Evolutionary conservation across 2,797 vertebrate genomes (phyloP), one percentile per base, ranked within the genome.

Genomic region (Botia kubotai): DNA sequence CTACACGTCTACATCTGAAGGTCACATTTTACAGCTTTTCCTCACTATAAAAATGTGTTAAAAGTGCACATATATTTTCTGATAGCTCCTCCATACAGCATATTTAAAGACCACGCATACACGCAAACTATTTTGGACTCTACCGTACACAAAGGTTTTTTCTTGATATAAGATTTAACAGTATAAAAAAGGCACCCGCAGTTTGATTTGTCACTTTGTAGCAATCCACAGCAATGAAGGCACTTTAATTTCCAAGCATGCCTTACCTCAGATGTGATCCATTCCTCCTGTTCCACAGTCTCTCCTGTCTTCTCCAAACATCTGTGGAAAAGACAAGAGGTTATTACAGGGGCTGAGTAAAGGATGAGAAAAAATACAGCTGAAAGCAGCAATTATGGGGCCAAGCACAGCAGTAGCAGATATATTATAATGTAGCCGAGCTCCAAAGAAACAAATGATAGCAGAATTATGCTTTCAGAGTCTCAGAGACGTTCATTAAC

Each of bases 211-310:
- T 58, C 57, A 12, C 43, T 46, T 11, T 46, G 43, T 46, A 46
- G 43, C 43, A 39, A 39, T 39, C 36, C 36, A 39, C 36, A 39
- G 36, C 36, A 11, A 46, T 46, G 43, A 46, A 10, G 11, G 10
- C 43, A 11, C 62, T 48, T 50, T 50, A 57, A n/a, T 52, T 60
- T 26, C 57, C 57, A 17, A 16, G 33, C 68, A 70, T 23, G 57
- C 43, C 29, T 29, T 85, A 85, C 85, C 85, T 84, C 43, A 70
- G 36, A 81, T 43, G 52, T 72, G 55, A 83, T 55, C 75, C 67
- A 66, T 21, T 57, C 39, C 62, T 60, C 26, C 48, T 52, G 12
- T 60, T 21, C 55, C 75, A 43, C 26, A 26, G 17, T 60, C 78
- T 60, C 69, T 53, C 72, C 80, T 71, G 63, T 81, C 53, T 65